phyloP scores from a whole-genome alignment of 1,140 invertebrate species.

The Temnothorax curvispinosus region DNA sequence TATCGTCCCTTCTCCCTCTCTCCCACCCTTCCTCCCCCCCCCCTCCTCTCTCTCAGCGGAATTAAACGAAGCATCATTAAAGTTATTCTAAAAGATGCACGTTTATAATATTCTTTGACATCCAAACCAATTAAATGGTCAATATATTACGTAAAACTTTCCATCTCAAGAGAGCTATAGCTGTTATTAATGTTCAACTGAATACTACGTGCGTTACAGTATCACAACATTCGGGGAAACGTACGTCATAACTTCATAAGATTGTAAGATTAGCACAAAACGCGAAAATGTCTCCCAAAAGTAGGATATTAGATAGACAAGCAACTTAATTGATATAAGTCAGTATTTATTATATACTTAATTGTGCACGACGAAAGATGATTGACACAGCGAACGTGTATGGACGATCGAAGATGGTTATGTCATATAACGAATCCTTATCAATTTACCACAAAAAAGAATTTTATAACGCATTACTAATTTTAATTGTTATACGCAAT shows the following conservation, averaged over 20 bases:
- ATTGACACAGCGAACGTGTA: conserved; percentile 8
- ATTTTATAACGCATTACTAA: not conserved
- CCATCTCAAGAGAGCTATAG: not conserved
- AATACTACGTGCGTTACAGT: not conserved
- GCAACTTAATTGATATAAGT: conserved; percentile 71
- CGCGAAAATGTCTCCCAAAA: conserved; percentile 40
- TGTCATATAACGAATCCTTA: not conserved
- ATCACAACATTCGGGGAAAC: not conserved
- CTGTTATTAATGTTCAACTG: not conserved
- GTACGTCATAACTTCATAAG: not conserved
- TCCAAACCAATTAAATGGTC: not conserved
- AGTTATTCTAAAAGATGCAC: conserved; percentile 5
- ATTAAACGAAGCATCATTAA: not conserved
- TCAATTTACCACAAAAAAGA: not conserved
- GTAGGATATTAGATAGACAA: conserved; percentile 74
- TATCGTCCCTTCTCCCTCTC: not conserved
- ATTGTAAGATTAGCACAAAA: conserved; percentile 20
- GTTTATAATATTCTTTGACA: not conserved
- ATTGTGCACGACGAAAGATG: conserved; percentile 61
- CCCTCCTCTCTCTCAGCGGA: not conserved
- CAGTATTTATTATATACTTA: conserved; percentile 75
- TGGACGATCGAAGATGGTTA: conserved; percentile 67
- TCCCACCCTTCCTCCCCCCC: not conserved
- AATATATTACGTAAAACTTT: conserved; percentile 16
- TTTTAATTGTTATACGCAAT: not conserved